phyloP scores from a whole-genome alignment of 2,888 invertebrate species.

The Drosophila paucipuncta region DNA sequence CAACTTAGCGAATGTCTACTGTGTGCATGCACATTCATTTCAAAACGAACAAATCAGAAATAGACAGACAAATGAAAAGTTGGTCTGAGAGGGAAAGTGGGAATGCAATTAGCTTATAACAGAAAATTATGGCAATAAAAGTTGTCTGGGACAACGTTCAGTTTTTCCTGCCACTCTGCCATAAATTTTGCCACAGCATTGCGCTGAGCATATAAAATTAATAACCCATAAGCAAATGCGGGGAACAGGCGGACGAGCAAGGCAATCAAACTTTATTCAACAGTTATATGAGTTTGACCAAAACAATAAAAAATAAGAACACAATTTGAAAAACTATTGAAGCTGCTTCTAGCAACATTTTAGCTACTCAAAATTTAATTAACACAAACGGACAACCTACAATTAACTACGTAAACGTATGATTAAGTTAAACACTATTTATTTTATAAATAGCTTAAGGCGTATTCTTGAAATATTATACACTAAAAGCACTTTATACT shows the following conservation, averaged over 20 bases:
- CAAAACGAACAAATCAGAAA: conserved; percentile 9
- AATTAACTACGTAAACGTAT: not conserved
- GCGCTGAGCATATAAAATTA: conserved; percentile 2
- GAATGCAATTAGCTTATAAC: conserved; percentile 25
- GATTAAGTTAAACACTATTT: not conserved
- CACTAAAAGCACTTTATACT: not conserved
- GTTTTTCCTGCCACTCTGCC: not conserved
- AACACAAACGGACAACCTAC: not conserved
- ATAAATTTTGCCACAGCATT: conserved; percentile 11
- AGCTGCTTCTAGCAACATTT: not conserved
- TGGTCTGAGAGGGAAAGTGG: not conserved
- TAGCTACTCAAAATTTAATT: not conserved
- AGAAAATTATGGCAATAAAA: conserved; percentile 28
- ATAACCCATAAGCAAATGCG: not conserved
- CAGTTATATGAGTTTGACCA: not conserved
- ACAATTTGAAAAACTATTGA: not conserved
- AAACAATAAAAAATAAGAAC: not conserved
- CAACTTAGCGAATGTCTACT: conserved; percentile 19
- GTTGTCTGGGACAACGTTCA: conserved; percentile 2
- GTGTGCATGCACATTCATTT: conserved; percentile 13
- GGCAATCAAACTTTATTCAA: not conserved
- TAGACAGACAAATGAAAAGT: not conserved
- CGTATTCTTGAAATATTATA: not conserved
- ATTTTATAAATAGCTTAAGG: not conserved
- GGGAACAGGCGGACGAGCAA: not conserved